phyloP scores from a whole-genome alignment of 1,140 invertebrate genomes.

The Cotesia typhae region DNA sequence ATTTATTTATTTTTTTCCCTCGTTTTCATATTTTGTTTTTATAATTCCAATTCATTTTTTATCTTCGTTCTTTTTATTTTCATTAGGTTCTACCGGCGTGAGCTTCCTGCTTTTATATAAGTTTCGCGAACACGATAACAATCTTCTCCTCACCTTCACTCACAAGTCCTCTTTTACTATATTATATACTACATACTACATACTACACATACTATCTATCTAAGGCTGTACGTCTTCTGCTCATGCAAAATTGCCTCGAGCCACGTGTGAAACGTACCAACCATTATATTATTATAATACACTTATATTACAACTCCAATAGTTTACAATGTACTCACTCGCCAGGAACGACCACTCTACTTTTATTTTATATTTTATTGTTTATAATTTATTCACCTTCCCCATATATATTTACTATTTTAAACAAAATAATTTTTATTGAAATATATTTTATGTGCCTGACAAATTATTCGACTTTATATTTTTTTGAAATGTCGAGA shows the following conservation, averaged over 20 bases:
- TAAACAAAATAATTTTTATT: too few relatives aligned
- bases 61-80: conserved; percentile 21
- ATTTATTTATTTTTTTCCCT: background rate
- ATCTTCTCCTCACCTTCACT: conserved; percentile 26
- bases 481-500: too few relatives aligned
- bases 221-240: background rate
- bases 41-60: background rate
- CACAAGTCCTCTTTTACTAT: too few relatives aligned
- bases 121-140: conserved; percentile 25
- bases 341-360: too few relatives aligned
- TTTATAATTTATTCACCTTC: too few relatives aligned
- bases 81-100: conserved; percentile 3
- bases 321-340: too few relatives aligned
- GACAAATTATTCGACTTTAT: too few relatives aligned
- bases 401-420: too few relatives aligned
- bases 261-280: conserved; percentile 8
- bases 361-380: too few relatives aligned
- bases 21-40: background rate
- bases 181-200: too few relatives aligned
- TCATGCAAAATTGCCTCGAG: conserved; percentile 4
- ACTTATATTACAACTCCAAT: background rate
- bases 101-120: conserved; percentile 39
- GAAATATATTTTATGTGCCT: too few relatives aligned
- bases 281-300: background rate
- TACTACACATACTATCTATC: background rate